Base-by-base conservation (phyloP, 2,888 invertebrate species). In the Cerastis leucographa region DNA sequence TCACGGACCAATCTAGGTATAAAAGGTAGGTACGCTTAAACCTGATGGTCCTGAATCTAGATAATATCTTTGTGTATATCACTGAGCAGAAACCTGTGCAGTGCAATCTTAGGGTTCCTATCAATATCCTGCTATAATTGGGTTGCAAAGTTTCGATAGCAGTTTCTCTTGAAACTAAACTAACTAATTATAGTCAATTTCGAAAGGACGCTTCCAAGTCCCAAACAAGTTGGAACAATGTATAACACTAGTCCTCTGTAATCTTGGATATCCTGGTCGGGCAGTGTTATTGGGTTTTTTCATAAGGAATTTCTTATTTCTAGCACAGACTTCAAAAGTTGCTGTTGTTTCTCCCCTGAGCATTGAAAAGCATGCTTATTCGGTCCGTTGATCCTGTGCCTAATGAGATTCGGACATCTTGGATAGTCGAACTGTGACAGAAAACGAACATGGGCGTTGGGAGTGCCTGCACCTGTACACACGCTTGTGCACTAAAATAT, bases 71-170 rank as follows among this genome's bases (percentile, higher is more conserved):
- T 29, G 29, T 61, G 29, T 9, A 9, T 7, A 14, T 6, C 29
- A 61, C 29, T 35, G 9, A 61, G 59, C 29, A 29, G 59, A 61
- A 19, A 19, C 29, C 35, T 29, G 19, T n/a, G 12, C 19, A 19
- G n/a, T 17, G 12, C 25, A 35, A 64, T 35, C n/a, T 64, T 46
- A 56, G 35, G 9, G 22, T 46, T 22, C 25, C 64, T 56, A 54
- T 64, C 75, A 14, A 75, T 65, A 46, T 65, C 22, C 19, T 25
- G 14, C 46, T 7, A 22, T 46, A 19, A 76, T 75, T 65, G 17
- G 22, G 17, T 65, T 65, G 46, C 35, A 65, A 65, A 75, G 75
- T 75, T 76, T 49, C 65, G 76, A 76, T 76, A 65, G 29, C 65
- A 65, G 29, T 75, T 40, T 29, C 40, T 14, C 19, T n/a, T 19